Evolutionary conservation across 2,797 vertebrate species (phyloP).

Genomic region (Apogon talboti): DNA sequence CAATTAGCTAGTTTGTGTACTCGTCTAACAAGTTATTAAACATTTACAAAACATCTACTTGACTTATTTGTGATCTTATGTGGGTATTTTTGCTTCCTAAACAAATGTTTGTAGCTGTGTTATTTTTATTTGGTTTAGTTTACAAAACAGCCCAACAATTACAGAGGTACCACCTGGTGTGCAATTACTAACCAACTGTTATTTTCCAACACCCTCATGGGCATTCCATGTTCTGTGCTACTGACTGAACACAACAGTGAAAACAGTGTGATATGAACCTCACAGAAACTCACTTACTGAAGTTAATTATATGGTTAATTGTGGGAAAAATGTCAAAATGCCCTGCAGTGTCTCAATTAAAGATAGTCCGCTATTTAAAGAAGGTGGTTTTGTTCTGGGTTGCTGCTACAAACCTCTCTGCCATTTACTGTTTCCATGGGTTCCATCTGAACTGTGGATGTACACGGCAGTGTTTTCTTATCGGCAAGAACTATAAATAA

Average conservation of each 20-base stretch:
- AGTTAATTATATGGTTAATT: conserved; percentile 3
- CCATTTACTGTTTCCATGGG: conserved; percentile 5
- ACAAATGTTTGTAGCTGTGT: too few relatives aligned
- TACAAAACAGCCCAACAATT: background rate
- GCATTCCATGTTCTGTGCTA: conserved; percentile 14
- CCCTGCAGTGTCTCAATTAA: background rate
- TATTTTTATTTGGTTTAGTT: conserved; percentile 12
- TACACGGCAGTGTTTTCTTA: conserved; percentile 7
- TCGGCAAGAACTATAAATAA: background rate
- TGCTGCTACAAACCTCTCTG: conserved; percentile 10
- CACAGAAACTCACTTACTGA: conserved; percentile 3
- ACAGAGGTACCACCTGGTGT: too few relatives aligned
- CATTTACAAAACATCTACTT: too few relatives aligned
- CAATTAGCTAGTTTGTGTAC: too few relatives aligned
- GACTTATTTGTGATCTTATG: too few relatives aligned
- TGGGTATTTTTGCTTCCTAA: too few relatives aligned
- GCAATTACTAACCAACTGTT: too few relatives aligned
- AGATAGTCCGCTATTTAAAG: conserved; percentile 1
- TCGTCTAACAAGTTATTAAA: too few relatives aligned
- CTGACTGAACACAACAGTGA: conserved; percentile 9
- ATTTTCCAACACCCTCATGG: background rate
- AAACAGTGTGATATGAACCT: background rate
- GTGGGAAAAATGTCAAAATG: conserved; percentile 26
- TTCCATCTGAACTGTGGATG: conserved; percentile 2
- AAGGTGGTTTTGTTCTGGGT: background rate